Conservation (phyloP, 2,888 invertebrate genomes). For the Netelia fuscicornis region DNA sequence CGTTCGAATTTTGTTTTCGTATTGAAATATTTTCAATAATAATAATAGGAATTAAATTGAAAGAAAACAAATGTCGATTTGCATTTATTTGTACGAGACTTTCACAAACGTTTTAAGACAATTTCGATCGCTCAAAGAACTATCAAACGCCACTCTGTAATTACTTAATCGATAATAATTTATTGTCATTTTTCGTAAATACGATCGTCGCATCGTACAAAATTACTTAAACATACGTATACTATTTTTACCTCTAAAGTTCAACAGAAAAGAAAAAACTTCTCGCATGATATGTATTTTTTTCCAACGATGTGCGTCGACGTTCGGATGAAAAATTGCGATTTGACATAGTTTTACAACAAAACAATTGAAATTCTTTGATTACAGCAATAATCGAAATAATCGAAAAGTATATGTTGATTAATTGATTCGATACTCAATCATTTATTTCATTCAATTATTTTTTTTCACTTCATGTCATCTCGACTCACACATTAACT, state of each 20-base stretch:
- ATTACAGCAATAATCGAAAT: no score
- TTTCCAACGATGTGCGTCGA: conserved; percentile 17
- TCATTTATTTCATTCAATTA: neutral
- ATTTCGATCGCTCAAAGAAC: no score
- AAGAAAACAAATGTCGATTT: neutral
- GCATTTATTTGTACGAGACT: no score
- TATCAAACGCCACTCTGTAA: neutral
- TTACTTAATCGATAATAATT: conserved; percentile 40
- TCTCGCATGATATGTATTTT: conserved; percentile 57
- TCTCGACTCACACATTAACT: neutral
- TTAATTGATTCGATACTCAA: neutral
- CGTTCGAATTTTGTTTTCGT: neutral
- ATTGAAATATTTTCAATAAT: neutral
- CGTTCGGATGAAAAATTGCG: neutral
- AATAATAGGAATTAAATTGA: no score
- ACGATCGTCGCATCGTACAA: conserved; percentile 33
- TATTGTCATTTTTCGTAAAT: conserved; percentile 57
- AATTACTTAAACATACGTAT: conserved; percentile 22
- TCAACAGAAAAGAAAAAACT: conserved; percentile 37
- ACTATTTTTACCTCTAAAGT: conserved; percentile 21
- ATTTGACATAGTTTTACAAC: neutral
- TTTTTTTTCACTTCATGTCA: neutral
- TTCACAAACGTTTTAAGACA: no score
- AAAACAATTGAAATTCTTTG: neutral
- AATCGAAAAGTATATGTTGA: neutral